These are phyloP conservation scores for Polia nebulosa DNA, from an alignment of 2,888 invertebrate genomes.

Conservation along the genomic window DNA sequence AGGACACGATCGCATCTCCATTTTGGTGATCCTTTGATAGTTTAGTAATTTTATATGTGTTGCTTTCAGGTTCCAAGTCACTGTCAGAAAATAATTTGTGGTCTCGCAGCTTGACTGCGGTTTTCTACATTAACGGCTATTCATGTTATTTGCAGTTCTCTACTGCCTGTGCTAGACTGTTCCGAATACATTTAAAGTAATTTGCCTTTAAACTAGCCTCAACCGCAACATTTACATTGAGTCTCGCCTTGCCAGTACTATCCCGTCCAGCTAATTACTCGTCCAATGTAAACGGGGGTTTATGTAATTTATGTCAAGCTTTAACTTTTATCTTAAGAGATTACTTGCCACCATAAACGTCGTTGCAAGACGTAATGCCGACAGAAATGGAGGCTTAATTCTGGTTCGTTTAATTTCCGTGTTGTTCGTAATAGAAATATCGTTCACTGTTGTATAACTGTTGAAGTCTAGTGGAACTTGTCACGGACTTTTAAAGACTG, in stretches of 20 bases:
- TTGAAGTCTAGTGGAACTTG: conserved; percentile 1
- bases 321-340: conserved; percentile 51
- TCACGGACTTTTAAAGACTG: background rate
- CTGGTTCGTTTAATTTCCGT: conserved; percentile 49
- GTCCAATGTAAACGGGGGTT: conserved; percentile 41
- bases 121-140: background rate
- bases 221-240: conserved; percentile 9
- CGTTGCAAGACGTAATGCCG: conserved; percentile 45
- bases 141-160: background rate
- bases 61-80: too few relatives aligned
- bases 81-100: too few relatives aligned
- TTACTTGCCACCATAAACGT: conserved; percentile 53
- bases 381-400: conserved; percentile 42
- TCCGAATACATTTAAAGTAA: conserved; percentile 7
- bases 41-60: too few relatives aligned
- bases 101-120: background rate
- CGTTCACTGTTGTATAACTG: conserved; percentile 33
- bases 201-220: conserved; percentile 13
- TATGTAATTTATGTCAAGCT: conserved; percentile 65
- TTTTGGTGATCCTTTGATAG: too few relatives aligned
- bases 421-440: conserved; percentile 32
- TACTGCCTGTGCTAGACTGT: background rate
- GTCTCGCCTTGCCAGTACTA: conserved; percentile 1
- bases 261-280: conserved; percentile 31
- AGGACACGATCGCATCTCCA: too few relatives aligned